These are phyloP conservation scores for Ondatra zibethicus DNA, from an alignment of 2,113 vertebrate genomes.

Conservation along the genomic window DNA sequence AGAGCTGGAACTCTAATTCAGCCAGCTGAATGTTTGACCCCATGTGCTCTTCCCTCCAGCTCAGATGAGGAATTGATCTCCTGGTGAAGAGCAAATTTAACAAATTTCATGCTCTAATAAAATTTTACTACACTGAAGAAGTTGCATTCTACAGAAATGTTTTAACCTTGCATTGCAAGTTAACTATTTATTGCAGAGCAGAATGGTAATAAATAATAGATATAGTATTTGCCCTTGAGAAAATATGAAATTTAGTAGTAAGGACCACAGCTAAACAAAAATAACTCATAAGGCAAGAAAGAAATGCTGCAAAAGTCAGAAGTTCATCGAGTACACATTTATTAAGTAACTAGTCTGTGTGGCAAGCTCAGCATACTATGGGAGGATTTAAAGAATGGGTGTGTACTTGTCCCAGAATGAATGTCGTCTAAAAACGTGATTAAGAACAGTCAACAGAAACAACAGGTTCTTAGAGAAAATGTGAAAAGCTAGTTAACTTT, in stretches of 20 bases:
- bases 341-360: not conserved
- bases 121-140: not conserved
- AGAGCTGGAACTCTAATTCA: not conserved
- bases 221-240: conserved; percentile 18
- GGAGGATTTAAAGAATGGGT: not conserved
- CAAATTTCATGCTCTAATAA: conserved; percentile 62
- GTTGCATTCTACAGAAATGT: conserved; percentile 14
- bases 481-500: not conserved
- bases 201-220: conserved; percentile 55
- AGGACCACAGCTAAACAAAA: conserved; percentile 21
- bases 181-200: conserved; percentile 43
- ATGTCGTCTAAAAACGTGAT: not conserved
- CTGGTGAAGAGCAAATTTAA: not conserved
- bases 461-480: not conserved
- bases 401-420: not conserved
- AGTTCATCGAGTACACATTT: not conserved
- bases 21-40: not conserved
- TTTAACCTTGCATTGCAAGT: conserved; percentile 47
- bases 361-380: not conserved
- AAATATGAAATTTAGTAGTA: conserved; percentile 3
- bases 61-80: not conserved
- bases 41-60: not conserved
- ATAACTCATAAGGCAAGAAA: conserved; percentile 28
- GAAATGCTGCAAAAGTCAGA: not conserved
- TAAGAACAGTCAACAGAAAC: not conserved